Percentiles rank a stretch among this genome's conserved stretches.
phyloP scores from a whole-genome alignment of 2,888 invertebrate species.

The Deroplatys truncata region DNA sequence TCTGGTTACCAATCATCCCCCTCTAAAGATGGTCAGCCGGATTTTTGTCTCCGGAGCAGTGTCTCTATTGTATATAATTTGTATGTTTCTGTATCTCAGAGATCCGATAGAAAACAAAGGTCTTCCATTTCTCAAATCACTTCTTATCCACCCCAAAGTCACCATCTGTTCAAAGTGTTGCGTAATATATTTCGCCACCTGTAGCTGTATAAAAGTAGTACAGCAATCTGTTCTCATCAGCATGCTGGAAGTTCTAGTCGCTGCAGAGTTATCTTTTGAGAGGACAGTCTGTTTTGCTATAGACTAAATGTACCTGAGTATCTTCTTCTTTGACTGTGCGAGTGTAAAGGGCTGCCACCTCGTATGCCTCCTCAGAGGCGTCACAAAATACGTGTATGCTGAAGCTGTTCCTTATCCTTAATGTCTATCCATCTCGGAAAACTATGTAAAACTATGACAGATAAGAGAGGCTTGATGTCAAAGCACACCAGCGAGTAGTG shows the following conservation, averaged over 20 bases:
- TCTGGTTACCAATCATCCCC: neutral
- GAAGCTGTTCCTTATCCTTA: no score
- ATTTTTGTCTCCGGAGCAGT: neutral
- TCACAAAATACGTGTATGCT: neutral
- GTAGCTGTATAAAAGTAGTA: neutral
- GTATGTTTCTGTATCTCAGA: neutral
- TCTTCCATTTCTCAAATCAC: neutral
- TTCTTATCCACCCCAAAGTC: slow-evolving; percentile 1
- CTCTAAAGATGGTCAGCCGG: neutral
- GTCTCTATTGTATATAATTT: neutral
- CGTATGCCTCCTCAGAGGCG: neutral
- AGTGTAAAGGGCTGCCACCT: neutral
- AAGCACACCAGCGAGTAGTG: neutral
- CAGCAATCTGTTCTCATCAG: neutral
- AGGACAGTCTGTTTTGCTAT: neutral
- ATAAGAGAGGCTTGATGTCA: no score
- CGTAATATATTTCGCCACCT: neutral
- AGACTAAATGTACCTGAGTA: neutral
- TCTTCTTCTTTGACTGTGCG: no score
- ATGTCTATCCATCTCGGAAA: no score
- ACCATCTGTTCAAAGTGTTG: neutral
- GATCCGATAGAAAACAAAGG: neutral
- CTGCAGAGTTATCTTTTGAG: neutral
- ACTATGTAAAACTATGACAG: no score
- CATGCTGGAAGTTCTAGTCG: neutral